Percentiles rank a stretch among this genome's conserved stretches.
Evolutionary conservation across 2,113 vertebrate species (phyloP).

Genomic region (Apeltes quadracus): DNA sequence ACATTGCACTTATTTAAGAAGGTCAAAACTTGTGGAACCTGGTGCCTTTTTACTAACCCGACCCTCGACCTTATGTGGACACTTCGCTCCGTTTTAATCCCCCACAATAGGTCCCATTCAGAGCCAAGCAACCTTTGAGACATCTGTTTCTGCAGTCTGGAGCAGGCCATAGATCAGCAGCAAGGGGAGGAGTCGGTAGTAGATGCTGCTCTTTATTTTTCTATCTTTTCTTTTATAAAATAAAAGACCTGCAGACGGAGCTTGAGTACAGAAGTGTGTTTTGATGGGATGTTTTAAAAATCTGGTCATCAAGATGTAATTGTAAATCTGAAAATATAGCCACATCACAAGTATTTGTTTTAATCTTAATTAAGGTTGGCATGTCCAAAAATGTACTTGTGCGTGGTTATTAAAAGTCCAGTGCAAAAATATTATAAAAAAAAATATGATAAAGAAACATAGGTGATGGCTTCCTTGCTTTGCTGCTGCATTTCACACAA

Average conservation of each 20-base stretch:
- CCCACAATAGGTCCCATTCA: slow-evolving; percentile 76
- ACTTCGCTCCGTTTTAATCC: slow-evolving; percentile 72
- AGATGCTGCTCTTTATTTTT: slow-evolving; percentile 37
- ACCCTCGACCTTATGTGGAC: slow-evolving; percentile 69
- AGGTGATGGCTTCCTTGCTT: neutral
- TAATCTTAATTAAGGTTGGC: neutral
- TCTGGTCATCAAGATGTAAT: neutral
- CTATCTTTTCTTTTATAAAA: neutral
- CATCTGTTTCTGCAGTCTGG: slow-evolving; percentile 70
- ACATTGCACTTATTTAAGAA: slow-evolving; percentile 78
- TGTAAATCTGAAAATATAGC: neutral
- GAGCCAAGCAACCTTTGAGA: slow-evolving; percentile 56
- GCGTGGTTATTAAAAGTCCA: neutral
- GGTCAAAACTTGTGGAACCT: slow-evolving; percentile 71
- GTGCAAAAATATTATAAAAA: neutral
- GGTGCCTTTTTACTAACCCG: slow-evolving; percentile 67
- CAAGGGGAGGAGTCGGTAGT: neutral
- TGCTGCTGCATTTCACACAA: neutral
- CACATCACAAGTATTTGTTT: neutral
- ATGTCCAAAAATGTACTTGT: neutral
- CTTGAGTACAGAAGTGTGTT: neutral
- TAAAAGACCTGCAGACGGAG: neutral
- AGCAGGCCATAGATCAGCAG: slow-evolving; percentile 17
- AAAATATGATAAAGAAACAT: neutral
- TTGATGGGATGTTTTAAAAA: neutral